Base-by-base conservation (phyloP, 1,140 invertebrate genomes). In the Macrobrachium nipponense region DNA sequence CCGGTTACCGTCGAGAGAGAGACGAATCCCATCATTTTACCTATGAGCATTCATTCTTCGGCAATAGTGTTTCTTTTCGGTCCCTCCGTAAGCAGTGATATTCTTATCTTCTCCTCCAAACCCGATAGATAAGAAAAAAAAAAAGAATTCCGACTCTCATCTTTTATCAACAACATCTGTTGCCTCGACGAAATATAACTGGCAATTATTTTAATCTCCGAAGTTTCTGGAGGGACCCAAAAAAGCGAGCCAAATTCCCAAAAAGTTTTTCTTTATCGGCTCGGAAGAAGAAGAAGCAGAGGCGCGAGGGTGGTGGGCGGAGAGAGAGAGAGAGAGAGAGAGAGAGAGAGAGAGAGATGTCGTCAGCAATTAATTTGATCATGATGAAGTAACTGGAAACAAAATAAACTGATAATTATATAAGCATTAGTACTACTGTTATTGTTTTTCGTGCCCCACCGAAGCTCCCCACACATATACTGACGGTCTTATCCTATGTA, bases 261-360 rank as follows among this genome's bases (percentile, higher is more conserved):
- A 8, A 23, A 44, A 36, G 44, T 17, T 72, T 36, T 36, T 18
- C 36, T 18, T 36, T 44, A 17, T 44, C 12, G 18, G 70, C 18
- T 36, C 8, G 20, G 27, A 18, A 36, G 23, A 73, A 23, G 20
- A 43, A 23, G 23, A 12, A 36, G 27, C 36, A 8, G 70, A 73
- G 70, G 23, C 7, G 51, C 17, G 23, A 44, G 6, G 8, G 14
- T 36, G 70, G 51, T 0, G 5, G 12, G 7, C 4, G 5, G 8
- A 51, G 51, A 51, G 51, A 12, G 12, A 51, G 27, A 36, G 27
- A 36, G 27, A 72, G 68, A 72, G 68, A 72, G 68, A 72, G 70
- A 72, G 70, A 72, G 70, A 72, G 70, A 72, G 70, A 72, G 70
- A 72, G 70, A 72, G 70, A 70, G 66, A n/a, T n/a, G n/a, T n/a